These are phyloP conservation scores for Parochlus steinenii DNA, from an alignment of 2,888 invertebrate genomes.

Conservation along the genomic window DNA sequence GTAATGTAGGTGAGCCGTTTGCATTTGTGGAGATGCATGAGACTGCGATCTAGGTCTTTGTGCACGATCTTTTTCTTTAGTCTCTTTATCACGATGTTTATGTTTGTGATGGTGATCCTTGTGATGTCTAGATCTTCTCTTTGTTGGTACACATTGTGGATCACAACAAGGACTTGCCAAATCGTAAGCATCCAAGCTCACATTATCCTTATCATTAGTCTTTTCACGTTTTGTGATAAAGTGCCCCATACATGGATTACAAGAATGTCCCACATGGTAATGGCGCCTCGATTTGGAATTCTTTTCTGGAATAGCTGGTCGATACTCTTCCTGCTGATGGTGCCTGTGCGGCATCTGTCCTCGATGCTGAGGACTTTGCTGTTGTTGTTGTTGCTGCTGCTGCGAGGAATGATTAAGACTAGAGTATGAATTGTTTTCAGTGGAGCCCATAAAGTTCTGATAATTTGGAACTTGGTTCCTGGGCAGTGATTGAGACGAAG, in stretches of 20 bases:
- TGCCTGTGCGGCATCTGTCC: conserved; percentile 16
- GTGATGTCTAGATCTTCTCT: conserved; percentile 34
- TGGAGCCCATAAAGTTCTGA: conserved; percentile 20
- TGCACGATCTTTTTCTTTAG: conserved; percentile 23
- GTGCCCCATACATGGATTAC: conserved; percentile 53
- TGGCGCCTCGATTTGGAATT: conserved; percentile 24
- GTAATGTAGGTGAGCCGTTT: conserved; percentile 7
- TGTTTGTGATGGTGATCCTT: conserved; percentile 46
- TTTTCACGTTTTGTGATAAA: conserved; percentile 29
- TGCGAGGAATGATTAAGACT: too few species aligned
- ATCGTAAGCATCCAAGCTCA: conserved; percentile 72
- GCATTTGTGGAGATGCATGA: conserved; percentile 18
- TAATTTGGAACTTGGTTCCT: conserved; percentile 23
- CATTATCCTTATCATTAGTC: conserved; percentile 47
- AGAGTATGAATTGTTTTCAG: conserved; percentile 5
- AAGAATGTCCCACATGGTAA: conserved; percentile 36
- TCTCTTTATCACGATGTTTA: conserved; percentile 35
- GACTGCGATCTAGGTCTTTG: conserved; percentile 24
- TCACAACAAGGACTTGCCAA: conserved; percentile 75
- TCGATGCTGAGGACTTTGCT: conserved; percentile 30
- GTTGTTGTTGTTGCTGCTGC: conserved; percentile 10
- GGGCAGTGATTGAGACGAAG: conserved; percentile 20
- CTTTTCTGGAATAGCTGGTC: conserved; percentile 20
- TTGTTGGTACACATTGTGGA: conserved; percentile 64
- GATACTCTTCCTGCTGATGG: conserved; percentile 20